phyloP scores from a whole-genome alignment of 2,797 vertebrate genomes.

The Xiphorhynchus erythropygius region DNA sequence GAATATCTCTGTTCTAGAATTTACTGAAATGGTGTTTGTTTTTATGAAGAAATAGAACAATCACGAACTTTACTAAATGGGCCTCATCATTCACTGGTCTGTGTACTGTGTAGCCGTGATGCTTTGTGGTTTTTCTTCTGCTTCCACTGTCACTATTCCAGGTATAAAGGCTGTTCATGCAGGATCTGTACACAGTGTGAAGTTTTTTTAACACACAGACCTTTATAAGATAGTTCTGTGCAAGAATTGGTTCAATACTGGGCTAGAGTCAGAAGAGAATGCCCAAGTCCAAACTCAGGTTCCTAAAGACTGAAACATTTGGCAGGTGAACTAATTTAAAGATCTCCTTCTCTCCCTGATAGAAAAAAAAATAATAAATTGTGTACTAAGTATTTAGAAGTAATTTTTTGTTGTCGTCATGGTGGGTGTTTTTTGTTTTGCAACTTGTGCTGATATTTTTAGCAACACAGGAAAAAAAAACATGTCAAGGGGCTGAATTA shows the following conservation, averaged over 20 bases:
- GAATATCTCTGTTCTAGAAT: not conserved
- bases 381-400: not conserved
- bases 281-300: not conserved
- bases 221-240: not conserved
- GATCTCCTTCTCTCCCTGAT: not conserved
- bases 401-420: not conserved
- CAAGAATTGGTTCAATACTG: not conserved
- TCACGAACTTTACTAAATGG: not conserved
- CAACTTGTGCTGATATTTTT: not conserved
- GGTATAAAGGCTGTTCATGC: not conserved
- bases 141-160: not conserved
- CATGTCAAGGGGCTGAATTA: not conserved
- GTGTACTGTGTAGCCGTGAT: not conserved
- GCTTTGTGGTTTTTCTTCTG: not conserved
- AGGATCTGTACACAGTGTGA: not conserved
- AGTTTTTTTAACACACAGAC: not conserved
- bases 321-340: not conserved
- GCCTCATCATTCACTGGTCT: not conserved
- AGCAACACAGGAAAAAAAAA: not conserved
- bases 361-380: not conserved
- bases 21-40: not conserved
- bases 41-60: not conserved
- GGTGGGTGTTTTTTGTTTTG: fast-evolving
- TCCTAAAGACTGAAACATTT: not conserved
- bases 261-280: not conserved